Base-by-base conservation (phyloP, 2,797 vertebrate species). In the Etheostoma nigrum region DNA sequence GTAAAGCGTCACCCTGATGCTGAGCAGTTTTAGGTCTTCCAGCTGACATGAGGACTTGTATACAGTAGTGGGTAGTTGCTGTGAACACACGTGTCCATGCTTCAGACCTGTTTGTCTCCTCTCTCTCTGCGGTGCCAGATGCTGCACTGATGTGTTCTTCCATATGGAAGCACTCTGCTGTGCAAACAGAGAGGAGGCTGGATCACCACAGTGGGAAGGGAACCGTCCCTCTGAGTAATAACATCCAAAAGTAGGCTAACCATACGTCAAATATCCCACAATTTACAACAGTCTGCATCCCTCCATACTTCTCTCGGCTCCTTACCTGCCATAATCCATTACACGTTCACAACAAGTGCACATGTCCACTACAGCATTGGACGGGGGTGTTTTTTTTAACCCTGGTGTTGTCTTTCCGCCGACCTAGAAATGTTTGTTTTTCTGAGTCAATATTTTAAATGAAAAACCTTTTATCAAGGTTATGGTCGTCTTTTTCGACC, bases 81-180 rank as follows among this genome's bases (percentile, higher is more conserved):
- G 74, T 63, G 79, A 89, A 81, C 69, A 74, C 70, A 85, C 54
- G 62, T 86, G 88, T 88, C 67, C 74, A 9, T 62, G 70, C 76
- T 30, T 59, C 76, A 77, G 84, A 90, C 86, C 83, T 86, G 88
- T 89, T 89, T 91, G 84, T 88, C 81, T 90, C 85, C 48, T 76
- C 73, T 81, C 71, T 81, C 73, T 81, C 84, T 48, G 83, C 25
- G 16, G 73, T 84, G 75, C 88, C 90, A 90, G 83, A 93, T 90
- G 89, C 89, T 89, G 76, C 82, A 60, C 86, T 86, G 88, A 85
- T 91, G 88, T 85, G 83, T 83, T 84, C 83, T 66, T 93, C 89
- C 94, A 95, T 95, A 95, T 95, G 95, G 95, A 96, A 94, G 76
- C 94, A 95, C 94, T 95, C 88, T 78, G 80, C 89, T 92, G 92